phyloP scores from a whole-genome alignment of 2,113 vertebrate species.

The Pterocles orientalis region DNA sequence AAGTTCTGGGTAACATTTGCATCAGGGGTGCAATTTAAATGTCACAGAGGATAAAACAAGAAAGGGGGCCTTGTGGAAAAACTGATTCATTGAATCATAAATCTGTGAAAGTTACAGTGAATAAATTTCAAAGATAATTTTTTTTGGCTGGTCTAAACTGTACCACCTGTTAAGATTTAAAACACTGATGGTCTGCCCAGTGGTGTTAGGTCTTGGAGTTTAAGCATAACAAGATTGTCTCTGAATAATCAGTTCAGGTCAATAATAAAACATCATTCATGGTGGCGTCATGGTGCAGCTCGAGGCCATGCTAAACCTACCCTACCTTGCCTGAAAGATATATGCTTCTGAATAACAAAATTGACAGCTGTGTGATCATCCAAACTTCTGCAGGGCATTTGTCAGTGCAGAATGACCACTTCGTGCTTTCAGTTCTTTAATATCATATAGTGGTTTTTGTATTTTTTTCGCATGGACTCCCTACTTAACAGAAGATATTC shows the following conservation, averaged over 20 bases:
- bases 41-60: background rate
- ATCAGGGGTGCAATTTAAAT: background rate
- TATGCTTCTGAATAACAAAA: conserved; percentile 18
- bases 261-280: conserved; percentile 39
- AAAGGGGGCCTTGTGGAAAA: background rate
- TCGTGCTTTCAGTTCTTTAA: background rate
- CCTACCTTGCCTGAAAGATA: conserved; percentile 11
- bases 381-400: background rate
- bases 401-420: background rate
- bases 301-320: background rate
- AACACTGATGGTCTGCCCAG: background rate
- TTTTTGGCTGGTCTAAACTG: background rate
- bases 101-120: background rate
- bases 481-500: background rate
- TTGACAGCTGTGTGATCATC: conserved; percentile 24
- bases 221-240: background rate
- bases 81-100: background rate
- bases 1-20: background rate
- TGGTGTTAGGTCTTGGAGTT: background rate
- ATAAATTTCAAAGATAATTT: background rate
- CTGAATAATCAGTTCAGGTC: conserved; percentile 40
- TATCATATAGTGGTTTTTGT: background rate
- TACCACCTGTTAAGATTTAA: conserved; percentile 29
- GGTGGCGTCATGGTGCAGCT: background rate
- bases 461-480: background rate